Evolutionary conservation across 2,888 invertebrate genomes (phyloP).

Genomic region (Caenorhabditis uteleia): DNA sequence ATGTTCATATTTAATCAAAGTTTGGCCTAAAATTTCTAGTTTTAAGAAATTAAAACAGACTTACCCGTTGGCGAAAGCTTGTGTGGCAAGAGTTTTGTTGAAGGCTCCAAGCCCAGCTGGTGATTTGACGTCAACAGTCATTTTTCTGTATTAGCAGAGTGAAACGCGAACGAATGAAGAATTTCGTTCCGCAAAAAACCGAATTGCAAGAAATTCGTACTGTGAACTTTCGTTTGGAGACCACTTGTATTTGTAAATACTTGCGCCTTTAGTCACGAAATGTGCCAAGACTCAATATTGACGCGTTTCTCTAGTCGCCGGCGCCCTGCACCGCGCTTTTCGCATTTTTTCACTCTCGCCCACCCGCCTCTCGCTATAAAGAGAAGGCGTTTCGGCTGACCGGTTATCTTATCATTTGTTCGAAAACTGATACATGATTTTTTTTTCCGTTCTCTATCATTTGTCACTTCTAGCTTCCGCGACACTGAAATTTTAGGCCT

Average conservation of each 20-base stretch:
- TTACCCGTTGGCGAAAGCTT: conserved; percentile 57
- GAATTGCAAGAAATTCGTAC: neutral
- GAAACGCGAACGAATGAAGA: conserved; percentile 27
- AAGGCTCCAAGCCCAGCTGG: conserved; percentile 52
- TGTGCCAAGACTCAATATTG: neutral
- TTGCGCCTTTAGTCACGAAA: neutral
- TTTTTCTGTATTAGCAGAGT: conserved; percentile 19
- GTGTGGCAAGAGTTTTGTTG: conserved; percentile 53
- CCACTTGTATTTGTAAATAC: too few relatives aligned
- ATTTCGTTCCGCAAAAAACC: conserved; percentile 1
- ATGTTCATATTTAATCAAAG: neutral
- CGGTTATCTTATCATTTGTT: too few relatives aligned
- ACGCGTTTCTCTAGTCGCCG: too few relatives aligned
- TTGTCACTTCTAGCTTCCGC: neutral
- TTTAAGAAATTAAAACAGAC: conserved; percentile 10
- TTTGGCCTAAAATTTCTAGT: conserved; percentile 15
- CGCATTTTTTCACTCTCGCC: neutral
- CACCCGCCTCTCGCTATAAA: too few relatives aligned
- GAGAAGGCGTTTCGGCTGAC: too few relatives aligned
- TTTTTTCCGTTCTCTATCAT: neutral
- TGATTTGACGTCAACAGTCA: conserved; percentile 33
- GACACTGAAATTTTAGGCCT: neutral
- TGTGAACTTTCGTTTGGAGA: too few relatives aligned
- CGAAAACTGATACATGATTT: too few relatives aligned
- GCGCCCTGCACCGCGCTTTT: conserved; percentile 4